Evolutionary conservation across 2,888 invertebrate species (phyloP).

Genomic region (Drosophila quasianomalipes): DNA sequence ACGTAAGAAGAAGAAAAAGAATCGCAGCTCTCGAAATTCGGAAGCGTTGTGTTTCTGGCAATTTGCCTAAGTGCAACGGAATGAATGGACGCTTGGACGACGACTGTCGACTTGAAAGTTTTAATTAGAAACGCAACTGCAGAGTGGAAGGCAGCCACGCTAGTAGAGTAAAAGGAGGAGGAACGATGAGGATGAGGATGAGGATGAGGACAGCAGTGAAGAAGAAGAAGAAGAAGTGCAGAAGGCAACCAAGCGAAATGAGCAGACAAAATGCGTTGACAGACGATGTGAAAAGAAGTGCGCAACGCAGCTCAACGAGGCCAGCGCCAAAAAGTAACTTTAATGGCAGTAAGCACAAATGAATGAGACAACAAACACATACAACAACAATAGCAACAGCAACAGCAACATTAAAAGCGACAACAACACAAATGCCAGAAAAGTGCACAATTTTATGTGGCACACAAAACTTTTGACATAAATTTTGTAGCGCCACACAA

Average conservation of each 20-base stretch:
- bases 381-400: conserved; percentile 15
- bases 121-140: conserved; percentile 78
- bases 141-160: conserved; percentile 35
- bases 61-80: conserved; percentile 75
- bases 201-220: background rate
- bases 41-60: conserved; percentile 60
- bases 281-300: conserved; percentile 61
- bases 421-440: conserved; percentile 35
- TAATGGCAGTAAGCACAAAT: conserved; percentile 55
- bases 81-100: conserved; percentile 49
- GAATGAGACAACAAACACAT: conserved; percentile 43
- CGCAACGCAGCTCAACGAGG: conserved; percentile 44
- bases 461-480: conserved; percentile 77
- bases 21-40: conserved; percentile 8
- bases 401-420: conserved; percentile 1
- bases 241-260: conserved; percentile 74
- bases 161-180: conserved; percentile 3
- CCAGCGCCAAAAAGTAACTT: conserved; percentile 62
- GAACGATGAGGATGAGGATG: background rate
- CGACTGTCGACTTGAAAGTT: conserved; percentile 59
- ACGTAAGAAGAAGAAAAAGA: background rate
- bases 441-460: conserved; percentile 56
- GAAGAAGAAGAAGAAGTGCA: conserved; percentile 10
- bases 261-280: conserved; percentile 77
- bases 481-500: conserved; percentile 60